Evolutionary conservation across 2,888 invertebrate genomes (phyloP), one percentile per base, ranked within the genome.

Genomic region (Venustoraphidia nigricollis): DNA sequence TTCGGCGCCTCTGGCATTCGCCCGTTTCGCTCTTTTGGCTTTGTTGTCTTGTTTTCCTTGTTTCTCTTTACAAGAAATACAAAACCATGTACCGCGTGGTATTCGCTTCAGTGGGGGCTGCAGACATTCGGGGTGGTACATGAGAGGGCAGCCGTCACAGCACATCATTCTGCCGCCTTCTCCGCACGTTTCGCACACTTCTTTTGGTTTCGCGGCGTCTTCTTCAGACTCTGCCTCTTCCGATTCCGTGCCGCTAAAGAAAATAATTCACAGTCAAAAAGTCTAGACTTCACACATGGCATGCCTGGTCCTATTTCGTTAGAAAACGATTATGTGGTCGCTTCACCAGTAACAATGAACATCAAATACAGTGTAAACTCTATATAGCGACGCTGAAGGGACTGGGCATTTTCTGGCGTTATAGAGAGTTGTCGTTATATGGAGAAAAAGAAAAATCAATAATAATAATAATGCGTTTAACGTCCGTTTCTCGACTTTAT

Each of bases 121-220:
- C 41, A 73, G 67, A 65, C 91, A 92, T 63, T 86, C 83, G 45
- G 79, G 66, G 66, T 92, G 91, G 66, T 74, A 85, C 53, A 74
- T 68, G 46, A 68, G 67, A 3, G 66, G 62, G 66, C 87, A 87
- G 13, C 66, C 64, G 45, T 73, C 71, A 60, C 87, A 87, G 27
- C 67, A 69, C 9, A 79, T 71, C 44, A 85, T 68, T 47, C 75
- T 71, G 2, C 85, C 86, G 50, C 77, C 80, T 54, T 73, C 75
- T 50, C 75, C 75, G 65, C 86, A 87, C 27, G 66, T 59, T 9
- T 68, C 71, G 64, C 86, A 86, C 53, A 74, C 60, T 11, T 70
- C 70, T 3, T 57, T 51, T 52, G 56, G 50, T 51, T 17, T 53
- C 52, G 2, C 45, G 36, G 17, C 46, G 34, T 27, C 27, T 41